A percentile compares a stretch with the other conserved stretches of the same genome.
Conservation (phyloP, 2,113 vertebrate genomes). For the Tachysurus vachellii region DNA sequence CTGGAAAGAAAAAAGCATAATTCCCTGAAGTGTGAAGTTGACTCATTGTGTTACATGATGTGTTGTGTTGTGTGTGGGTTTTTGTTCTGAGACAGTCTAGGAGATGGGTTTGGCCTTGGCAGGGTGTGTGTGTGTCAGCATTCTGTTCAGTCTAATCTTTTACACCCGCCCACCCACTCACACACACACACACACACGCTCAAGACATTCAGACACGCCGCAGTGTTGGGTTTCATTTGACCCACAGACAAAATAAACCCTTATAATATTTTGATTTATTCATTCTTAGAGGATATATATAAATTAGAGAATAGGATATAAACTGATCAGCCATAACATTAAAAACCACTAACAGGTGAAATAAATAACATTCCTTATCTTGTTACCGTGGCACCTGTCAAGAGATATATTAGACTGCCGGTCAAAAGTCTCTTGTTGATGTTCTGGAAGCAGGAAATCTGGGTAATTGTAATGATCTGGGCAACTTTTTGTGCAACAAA, state of each 20-base stretch:
- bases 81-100: background rate
- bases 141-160: conserved; percentile 20
- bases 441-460: no score
- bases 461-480: no score
- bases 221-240: conserved; percentile 26
- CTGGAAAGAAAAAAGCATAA: conserved; percentile 12
- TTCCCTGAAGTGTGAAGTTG: conserved; percentile 17
- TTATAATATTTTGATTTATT: conserved; percentile 37
- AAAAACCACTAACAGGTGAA: no score
- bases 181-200: conserved; percentile 15
- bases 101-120: conserved; percentile 22
- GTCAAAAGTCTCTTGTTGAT: no score
- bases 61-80: conserved; percentile 21
- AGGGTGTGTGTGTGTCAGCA: conserved; percentile 34
- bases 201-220: background rate
- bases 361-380: no score
- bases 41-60: conserved; percentile 12
- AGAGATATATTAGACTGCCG: no score
- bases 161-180: conserved; percentile 11
- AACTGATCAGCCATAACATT: no score
- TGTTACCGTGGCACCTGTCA: no score
- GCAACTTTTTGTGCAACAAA: no score
- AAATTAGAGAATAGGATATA: background rate
- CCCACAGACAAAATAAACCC: background rate
- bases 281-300: conserved; percentile 23